Conservation (phyloP, 2,888 invertebrate species). For the Conus canariensis region DNA sequence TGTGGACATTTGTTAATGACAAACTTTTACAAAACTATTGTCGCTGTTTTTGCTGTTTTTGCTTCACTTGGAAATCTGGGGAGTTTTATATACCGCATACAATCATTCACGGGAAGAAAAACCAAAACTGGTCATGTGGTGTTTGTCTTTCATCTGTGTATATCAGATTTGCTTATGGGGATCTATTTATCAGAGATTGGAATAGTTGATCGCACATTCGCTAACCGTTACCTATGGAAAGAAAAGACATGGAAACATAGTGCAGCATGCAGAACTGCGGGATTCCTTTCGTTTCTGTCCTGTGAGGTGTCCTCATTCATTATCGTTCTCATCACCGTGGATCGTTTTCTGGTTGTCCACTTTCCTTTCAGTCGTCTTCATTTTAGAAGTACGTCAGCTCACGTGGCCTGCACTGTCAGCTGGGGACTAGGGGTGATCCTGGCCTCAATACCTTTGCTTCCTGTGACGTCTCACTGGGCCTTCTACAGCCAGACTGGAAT, state of each 20-base stretch:
- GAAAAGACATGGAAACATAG: slow-evolving; percentile 59
- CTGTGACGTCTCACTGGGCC: slow-evolving; percentile 55
- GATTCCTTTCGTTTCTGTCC: slow-evolving; percentile 74
- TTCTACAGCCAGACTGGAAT: slow-evolving; percentile 71
- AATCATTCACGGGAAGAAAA: not conserved
- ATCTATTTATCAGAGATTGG: slow-evolving; percentile 59
- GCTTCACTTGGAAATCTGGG: not conserved
- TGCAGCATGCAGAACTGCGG: slow-evolving; percentile 57
- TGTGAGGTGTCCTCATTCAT: slow-evolving; percentile 84
- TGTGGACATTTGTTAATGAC: not conserved
- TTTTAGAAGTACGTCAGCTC: slow-evolving; percentile 60
- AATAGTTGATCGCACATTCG: slow-evolving; percentile 55
- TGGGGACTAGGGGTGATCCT: slow-evolving; percentile 69
- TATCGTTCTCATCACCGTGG: slow-evolving; percentile 83
- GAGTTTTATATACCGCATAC: not conserved
- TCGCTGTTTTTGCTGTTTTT: not conserved
- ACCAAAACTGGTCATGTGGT: not conserved
- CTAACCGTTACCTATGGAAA: slow-evolving; percentile 57
- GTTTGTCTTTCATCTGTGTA: slow-evolving; percentile 44
- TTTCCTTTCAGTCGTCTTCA: slow-evolving; percentile 77
- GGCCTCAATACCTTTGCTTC: slow-evolving; percentile 69
- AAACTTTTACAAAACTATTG: not conserved
- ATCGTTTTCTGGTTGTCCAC: slow-evolving; percentile 83
- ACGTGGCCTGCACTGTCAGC: slow-evolving; percentile 54
- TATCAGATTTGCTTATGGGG: slow-evolving; percentile 56